Base-by-base conservation (phyloP, 1,140 invertebrate species). In the Tribolium madens region DNA sequence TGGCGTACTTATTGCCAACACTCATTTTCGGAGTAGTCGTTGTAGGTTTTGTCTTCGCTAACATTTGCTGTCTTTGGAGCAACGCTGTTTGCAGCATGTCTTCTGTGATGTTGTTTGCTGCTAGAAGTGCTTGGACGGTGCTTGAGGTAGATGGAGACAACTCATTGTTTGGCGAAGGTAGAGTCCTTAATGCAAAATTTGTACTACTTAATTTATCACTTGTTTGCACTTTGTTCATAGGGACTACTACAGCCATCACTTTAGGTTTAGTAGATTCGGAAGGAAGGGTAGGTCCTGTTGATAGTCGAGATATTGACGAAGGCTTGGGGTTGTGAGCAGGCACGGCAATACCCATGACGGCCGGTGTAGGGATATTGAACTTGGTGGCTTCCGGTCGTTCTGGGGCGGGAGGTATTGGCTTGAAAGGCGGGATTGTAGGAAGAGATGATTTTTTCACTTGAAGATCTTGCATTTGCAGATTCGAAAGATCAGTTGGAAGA, bases 371-470 rank as follows among this genome's bases (percentile, higher is more conserved):
- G 81, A 83, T 81, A 83, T 81, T 75, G 70, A 71, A 82, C 74
- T 73, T 85, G 83, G 85, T 2, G 0, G 87, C 81, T 10, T 86
- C 72, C 50, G 87, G 87, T 50, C 86, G 86, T 81, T 89, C 88
- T 0, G 87, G 86, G 69, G 91, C 92, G 1, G 91, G 87, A 42
- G 93, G 92, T 74, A 95, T 88, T 0, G 94, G 94, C 79, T 91
- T 92, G 82, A 95, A 95, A 0, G 93, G 90, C 14, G 94, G 94
- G 3, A 94, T 85, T 0, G 79, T 79, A 4, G 70, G 80, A 9
- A 52, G 10, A 14, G 15, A 5, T 13, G 52, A 14, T 14, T 52
- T 53, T 26, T 52, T 73, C 15, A 71, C 26, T 0, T 6, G 26
- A 13, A 53, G 1, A 5, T 31, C 21, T 47, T 69, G 68, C 36